Evolutionary conservation across 2,888 invertebrate species (phyloP).

Genomic region (Girardia tigrina): DNA sequence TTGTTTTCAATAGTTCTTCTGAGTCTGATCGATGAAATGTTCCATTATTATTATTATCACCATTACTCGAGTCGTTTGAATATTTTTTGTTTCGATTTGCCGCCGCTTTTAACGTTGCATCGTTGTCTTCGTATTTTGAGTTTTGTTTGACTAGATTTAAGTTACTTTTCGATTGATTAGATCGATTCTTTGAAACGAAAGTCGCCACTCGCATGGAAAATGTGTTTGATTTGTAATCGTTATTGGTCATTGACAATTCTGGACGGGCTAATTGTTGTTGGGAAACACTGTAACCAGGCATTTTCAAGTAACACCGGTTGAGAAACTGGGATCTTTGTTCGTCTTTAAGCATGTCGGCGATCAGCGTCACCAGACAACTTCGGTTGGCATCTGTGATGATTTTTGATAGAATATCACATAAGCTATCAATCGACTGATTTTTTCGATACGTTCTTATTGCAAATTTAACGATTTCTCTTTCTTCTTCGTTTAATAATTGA

Average conservation of each 20-base stretch:
- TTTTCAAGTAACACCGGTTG: slow-evolving; percentile 15
- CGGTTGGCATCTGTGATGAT: slow-evolving; percentile 25
- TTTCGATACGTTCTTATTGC: slow-evolving; percentile 29
- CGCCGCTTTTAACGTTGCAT: background rate
- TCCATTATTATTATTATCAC: too few species aligned
- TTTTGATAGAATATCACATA: slow-evolving; percentile 25
- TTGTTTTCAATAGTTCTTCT: background rate
- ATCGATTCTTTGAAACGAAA: background rate
- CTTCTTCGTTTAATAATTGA: slow-evolving; percentile 28
- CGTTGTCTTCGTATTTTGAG: background rate
- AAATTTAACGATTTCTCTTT: slow-evolving; percentile 27
- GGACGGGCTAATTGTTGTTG: background rate
- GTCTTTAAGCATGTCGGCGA: slow-evolving; percentile 5
- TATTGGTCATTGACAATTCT: background rate
- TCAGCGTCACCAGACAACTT: background rate
- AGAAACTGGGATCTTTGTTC: background rate
- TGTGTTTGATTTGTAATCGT: background rate
- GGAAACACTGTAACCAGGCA: slow-evolving; percentile 6
- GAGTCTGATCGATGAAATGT: slow-evolving; percentile 1
- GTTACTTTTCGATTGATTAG: slow-evolving; percentile 12
- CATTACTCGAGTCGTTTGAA: slow-evolving; percentile 3
- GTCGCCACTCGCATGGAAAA: slow-evolving; percentile 5
- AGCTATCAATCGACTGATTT: slow-evolving; percentile 17
- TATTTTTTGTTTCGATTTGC: background rate
- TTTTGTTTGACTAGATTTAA: slow-evolving; percentile 14